Evolutionary conservation across 2,113 vertebrate genomes (phyloP), one percentile per base, ranked within the genome.

Genomic region (Lanius collurio): DNA sequence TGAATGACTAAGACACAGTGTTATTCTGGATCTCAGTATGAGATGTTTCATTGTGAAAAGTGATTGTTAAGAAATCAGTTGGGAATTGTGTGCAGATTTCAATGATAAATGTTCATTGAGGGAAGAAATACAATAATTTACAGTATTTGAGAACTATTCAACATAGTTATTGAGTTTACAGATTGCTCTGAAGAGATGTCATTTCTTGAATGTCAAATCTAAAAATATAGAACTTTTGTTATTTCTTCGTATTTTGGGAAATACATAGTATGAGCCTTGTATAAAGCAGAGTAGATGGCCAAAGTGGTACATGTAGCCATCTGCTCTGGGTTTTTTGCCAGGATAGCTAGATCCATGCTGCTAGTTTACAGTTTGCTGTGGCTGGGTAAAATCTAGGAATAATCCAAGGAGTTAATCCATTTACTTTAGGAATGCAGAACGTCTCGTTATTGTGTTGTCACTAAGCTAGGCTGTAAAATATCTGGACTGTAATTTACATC

Each of bases 1-100:
- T 69, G 71, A 94, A 86, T 89, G 81, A 93, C 63, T 91, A 80
- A 94, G 91, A 60, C 39, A 28, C 76, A 83, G 77, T 92, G 70
- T 88, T 93, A 83, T 57, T 90, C 82, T 86, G 57, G 35, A 91
- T 87, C 27, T 2, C 94, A 77, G 71, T 78, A 41, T 75, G 80
- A 94, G 64, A 75, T 0, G 0, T 87, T 94, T 94, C 76, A 87
- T 95, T 94, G 73, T 92, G 80, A 93, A 85, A 87, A 93, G 67
- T 53, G 46, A 84, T 87, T 90, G 64, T 90, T 91, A 93, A 82
- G 65, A 91, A 94, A 82, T 44, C 87, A 42, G 15, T 79, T 88
- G 91, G 80, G 91, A 94, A 94, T 94, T 95, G 53, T 82, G 62
- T 87, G 69, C 47, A 74, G 56, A 91, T 92, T 93, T 85, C 62